A percentile compares a stretch with the other conserved stretches of the same genome.
These are phyloP conservation scores for Monoplex corrugatus DNA, from an alignment of 2,888 invertebrate genomes.

Conservation along the genomic window DNA sequence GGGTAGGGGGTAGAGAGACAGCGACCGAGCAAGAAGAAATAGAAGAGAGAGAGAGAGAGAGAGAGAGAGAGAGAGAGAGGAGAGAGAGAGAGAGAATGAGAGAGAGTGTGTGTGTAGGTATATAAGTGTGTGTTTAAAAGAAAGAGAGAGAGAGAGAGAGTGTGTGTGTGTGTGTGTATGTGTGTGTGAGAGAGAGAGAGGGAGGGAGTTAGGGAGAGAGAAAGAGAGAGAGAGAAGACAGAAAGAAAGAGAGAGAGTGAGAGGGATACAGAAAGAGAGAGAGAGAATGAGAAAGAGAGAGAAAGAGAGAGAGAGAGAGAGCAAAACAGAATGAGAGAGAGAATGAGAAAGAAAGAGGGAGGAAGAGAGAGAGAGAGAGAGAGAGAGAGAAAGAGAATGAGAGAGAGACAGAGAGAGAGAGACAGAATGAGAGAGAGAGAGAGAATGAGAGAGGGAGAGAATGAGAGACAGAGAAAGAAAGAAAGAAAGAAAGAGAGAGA, in stretches of 20 bases:
- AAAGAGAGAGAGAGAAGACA: background rate
- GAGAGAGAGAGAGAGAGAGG: background rate
- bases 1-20: background rate
- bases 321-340: background rate
- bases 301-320: background rate
- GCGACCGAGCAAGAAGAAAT: background rate
- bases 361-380: background rate
- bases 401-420: background rate
- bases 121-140: background rate
- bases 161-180: background rate
- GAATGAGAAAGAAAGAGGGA: background rate
- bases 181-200: background rate
- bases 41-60: background rate
- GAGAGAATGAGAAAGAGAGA: background rate
- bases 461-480: background rate
- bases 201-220: background rate
- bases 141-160: background rate
- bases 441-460: background rate
- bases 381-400: background rate
- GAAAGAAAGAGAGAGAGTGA: background rate
- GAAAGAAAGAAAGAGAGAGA: background rate
- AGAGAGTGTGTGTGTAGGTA: too few species aligned
- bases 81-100: background rate
- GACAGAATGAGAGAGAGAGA: background rate
- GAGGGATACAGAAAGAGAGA: background rate